A percentile compares a stretch with the other conserved stretches of the same genome.
These are phyloP conservation scores for Zosterops japonicus DNA, from an alignment of 2,113 vertebrate genomes.

Conservation along the genomic window DNA sequence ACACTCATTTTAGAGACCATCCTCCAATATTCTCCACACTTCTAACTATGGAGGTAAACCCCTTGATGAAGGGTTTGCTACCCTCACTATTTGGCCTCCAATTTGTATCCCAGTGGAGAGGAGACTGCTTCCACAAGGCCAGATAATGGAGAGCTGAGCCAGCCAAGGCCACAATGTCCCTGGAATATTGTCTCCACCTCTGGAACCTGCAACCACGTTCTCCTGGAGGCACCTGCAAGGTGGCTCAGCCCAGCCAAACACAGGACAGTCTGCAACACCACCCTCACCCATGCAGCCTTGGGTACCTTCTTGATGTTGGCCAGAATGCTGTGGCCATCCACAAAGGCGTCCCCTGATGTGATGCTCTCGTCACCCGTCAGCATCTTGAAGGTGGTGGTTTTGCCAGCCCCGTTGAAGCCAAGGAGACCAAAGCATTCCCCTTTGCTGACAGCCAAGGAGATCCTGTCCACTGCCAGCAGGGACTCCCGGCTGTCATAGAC, in stretches of 20 bases:
- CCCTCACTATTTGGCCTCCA: neutral
- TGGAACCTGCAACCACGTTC: neutral
- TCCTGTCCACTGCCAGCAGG: constrained; percentile 89
- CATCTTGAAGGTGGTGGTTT: constrained; percentile 98
- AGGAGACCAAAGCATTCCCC: constrained; percentile 96
- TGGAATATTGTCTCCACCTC: neutral
- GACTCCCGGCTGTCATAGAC: constrained; percentile 82
- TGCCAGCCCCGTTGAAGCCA: constrained; percentile 95
- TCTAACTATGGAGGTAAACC: neutral
- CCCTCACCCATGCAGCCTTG: fast-evolving
- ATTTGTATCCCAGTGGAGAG: neutral
- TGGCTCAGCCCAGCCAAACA: neutral
- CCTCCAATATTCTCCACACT: neutral
- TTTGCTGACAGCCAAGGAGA: constrained; percentile 88
- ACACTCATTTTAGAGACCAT: neutral
- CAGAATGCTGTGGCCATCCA: constrained; percentile 93
- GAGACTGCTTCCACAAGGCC: neutral
- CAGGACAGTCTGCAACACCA: neutral
- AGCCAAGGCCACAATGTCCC: neutral
- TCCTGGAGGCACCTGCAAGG: neutral
- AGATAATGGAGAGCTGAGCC: neutral
- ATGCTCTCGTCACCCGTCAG: constrained; percentile 91
- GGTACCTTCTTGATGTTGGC: constrained; percentile 89
- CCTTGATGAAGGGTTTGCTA: neutral
- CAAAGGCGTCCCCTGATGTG: constrained; percentile 88